Evolutionary conservation across 2,888 invertebrate species (phyloP), one percentile per base, ranked within the genome.

Genomic region (Hydroisotoma schaefferi): DNA sequence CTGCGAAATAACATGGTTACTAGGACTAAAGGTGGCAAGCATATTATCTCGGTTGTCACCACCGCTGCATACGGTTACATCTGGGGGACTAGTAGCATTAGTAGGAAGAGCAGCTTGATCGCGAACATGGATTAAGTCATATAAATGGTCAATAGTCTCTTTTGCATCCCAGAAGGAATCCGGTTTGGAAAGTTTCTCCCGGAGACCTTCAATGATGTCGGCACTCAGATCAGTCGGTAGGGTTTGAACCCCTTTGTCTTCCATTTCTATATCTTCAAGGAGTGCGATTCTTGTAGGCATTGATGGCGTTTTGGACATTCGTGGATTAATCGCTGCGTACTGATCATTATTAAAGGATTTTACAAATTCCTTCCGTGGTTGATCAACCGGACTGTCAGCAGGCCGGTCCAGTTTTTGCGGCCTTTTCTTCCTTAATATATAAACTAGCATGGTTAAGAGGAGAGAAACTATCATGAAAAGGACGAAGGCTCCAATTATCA

Each of bases 131-230:
- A 85, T 84, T 29, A 84, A 76, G 65, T 85, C 85, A 68, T 85
- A 85, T 62, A 86, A 80, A 72, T 86, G 85, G 74, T 88, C 87
- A 62, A 88, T 88, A 80, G 86, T 85, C 76, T 87, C 87, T 38
- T 86, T 80, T 2, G 88, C 87, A 74, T 87, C 85, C 55, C 84
- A 82, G 70, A 86, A 87, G 59, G 86, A 85, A 56, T 84, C 83
- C 0, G 87, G 87, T 74, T 85, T 85, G 71, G 87, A 85, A 6
- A 88, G 75, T 73, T 84, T 83, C 69, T 85, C 84, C 58, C 85
- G 81, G 18, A 88, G 77, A 66, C 84, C 83, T 69, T 83, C 84
- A 61, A 88, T 77, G 52, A 88, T 80, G 72, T 88, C 88, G 70
- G 85, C 83, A 0, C 87, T 87, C 48, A 88, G 75, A 75, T 87